Percentiles rank a stretch among this genome's conserved stretches.
These are phyloP conservation scores for Halictus ligatus DNA, from an alignment of 2,888 invertebrate species.

Conservation along the genomic window DNA sequence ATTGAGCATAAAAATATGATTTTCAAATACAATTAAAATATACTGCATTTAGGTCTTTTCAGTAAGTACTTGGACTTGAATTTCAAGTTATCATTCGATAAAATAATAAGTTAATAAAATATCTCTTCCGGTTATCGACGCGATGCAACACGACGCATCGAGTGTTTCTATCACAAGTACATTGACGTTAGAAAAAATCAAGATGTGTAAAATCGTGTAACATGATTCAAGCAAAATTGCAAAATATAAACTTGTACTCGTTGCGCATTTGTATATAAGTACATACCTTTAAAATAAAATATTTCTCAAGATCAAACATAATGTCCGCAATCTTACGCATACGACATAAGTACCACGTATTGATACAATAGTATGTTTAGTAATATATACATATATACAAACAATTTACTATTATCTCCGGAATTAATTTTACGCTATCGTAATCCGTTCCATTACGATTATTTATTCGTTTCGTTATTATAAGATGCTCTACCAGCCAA, in stretches of 20 bases:
- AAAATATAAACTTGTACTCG: slow-evolving; percentile 16
- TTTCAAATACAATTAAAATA: slow-evolving; percentile 31
- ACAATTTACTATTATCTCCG: slow-evolving; percentile 53
- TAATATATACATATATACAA: slow-evolving; percentile 73
- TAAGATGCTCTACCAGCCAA: slow-evolving; percentile 94
- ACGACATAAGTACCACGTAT: slow-evolving; percentile 63
- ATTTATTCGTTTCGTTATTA: slow-evolving; percentile 88
- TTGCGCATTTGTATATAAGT: slow-evolving; percentile 27
- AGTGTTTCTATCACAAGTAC: neutral
- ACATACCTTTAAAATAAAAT: slow-evolving; percentile 29
- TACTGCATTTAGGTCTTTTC: slow-evolving; percentile 20
- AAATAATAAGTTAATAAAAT: slow-evolving; percentile 40
- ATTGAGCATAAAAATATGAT: slow-evolving; percentile 51
- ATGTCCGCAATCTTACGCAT: slow-evolving; percentile 36
- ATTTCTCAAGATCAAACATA: slow-evolving; percentile 25
- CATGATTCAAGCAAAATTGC: neutral
- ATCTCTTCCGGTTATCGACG: neutral
- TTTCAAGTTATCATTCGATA: slow-evolving; percentile 25
- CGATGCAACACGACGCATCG: neutral
- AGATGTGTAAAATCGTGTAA: neutral
- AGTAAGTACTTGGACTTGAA: slow-evolving; percentile 35
- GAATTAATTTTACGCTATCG: slow-evolving; percentile 34
- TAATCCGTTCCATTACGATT: slow-evolving; percentile 65
- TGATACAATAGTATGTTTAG: slow-evolving; percentile 41
- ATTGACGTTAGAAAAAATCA: neutral